Percentiles rank a stretch among this genome's conserved stretches.
These are phyloP conservation scores for Heterodera carotae DNA, from an alignment of 1,140 invertebrate species.

Conservation along the genomic window DNA sequence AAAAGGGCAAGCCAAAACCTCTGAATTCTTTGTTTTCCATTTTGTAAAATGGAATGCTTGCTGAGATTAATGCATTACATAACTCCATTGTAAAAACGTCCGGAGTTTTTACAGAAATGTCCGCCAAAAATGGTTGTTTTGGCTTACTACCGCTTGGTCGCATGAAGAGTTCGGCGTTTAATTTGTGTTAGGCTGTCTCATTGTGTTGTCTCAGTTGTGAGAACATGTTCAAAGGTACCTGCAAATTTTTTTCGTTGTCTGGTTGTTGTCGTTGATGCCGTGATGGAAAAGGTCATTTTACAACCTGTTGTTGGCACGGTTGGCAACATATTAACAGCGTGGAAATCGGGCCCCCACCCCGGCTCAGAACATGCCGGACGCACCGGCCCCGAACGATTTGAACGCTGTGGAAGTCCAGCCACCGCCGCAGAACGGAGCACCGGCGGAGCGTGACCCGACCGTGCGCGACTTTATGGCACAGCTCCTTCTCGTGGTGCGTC, in stretches of 20 bases:
- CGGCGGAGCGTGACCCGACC: no score
- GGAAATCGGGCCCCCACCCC: no score
- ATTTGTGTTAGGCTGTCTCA: neutral
- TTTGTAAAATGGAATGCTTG: slow-evolving; percentile 15
- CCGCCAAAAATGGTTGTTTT: neutral
- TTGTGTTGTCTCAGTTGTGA: slow-evolving; percentile 8
- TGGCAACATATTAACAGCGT: slow-evolving; percentile 19
- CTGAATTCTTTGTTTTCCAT: neutral
- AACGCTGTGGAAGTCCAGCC: no score
- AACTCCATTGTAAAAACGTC: slow-evolving; percentile 8
- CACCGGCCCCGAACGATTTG: no score
- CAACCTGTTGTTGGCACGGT: slow-evolving; percentile 8
- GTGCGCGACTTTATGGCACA: no score
- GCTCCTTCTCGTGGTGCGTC: no score
- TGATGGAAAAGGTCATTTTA: neutral
- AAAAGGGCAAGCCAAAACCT: neutral
- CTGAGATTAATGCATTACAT: slow-evolving; percentile 1
- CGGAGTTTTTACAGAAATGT: neutral
- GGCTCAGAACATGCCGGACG: no score
- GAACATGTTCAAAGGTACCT: neutral
- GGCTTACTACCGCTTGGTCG: neutral
- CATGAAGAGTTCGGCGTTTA: neutral
- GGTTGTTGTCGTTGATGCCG: neutral
- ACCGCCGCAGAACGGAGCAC: no score
- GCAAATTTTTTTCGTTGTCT: neutral